phyloP scores from a whole-genome alignment of 1,140 invertebrate genomes.

The Epicauta chinensis region DNA sequence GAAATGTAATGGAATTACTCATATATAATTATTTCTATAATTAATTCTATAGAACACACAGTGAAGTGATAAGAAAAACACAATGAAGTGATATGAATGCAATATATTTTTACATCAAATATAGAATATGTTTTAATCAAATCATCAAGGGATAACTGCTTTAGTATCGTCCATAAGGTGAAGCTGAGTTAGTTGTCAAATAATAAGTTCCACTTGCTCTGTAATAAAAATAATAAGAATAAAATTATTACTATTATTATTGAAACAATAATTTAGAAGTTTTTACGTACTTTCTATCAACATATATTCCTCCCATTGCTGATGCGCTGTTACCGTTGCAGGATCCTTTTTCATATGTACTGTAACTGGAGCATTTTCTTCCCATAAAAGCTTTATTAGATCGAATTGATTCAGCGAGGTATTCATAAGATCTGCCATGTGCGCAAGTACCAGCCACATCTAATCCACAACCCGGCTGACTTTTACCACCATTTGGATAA shows the following conservation, averaged over 20 bases:
- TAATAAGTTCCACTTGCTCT: slow-evolving; percentile 19
- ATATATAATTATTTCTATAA: too few relatives aligned
- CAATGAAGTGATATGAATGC: too few relatives aligned
- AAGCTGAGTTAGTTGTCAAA: slow-evolving; percentile 10
- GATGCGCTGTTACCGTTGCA: slow-evolving; percentile 47
- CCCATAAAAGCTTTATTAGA: slow-evolving; percentile 39
- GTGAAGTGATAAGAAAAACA: too few relatives aligned
- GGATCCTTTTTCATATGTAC: slow-evolving; percentile 47
- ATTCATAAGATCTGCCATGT: slow-evolving; percentile 49
- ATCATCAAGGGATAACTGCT: too few relatives aligned
- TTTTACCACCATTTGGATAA: slow-evolving; percentile 46
- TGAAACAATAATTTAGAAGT: too few relatives aligned
- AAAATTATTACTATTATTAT: background rate
- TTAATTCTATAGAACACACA: too few relatives aligned
- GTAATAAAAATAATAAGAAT: slow-evolving; percentile 3
- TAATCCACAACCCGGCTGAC: slow-evolving; percentile 59
- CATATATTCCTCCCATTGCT: slow-evolving; percentile 50
- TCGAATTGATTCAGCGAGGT: slow-evolving; percentile 22
- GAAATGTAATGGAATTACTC: too few relatives aligned
- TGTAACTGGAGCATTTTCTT: slow-evolving; percentile 50
- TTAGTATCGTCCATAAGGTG: slow-evolving; percentile 5
- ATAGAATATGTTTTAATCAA: too few relatives aligned
- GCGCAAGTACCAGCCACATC: slow-evolving; percentile 43
- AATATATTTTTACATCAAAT: too few relatives aligned
- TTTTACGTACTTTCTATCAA: slow-evolving; percentile 37